A percentile compares a stretch with the other conserved stretches of the same genome.
phyloP scores from a whole-genome alignment of 1,140 invertebrate species.

The Euura lappo region DNA sequence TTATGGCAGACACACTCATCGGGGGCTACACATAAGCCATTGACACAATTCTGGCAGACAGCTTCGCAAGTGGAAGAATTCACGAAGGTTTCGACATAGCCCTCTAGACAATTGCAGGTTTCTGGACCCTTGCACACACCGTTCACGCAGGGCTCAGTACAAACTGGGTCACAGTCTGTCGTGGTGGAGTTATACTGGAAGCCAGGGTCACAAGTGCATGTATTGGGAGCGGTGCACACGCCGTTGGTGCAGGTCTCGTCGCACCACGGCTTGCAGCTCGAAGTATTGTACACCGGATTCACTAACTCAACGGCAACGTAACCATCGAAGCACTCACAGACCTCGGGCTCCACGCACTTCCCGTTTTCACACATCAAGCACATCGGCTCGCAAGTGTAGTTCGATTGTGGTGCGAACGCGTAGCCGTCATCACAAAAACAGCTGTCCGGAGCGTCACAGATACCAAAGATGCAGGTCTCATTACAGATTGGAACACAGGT shows the following conservation, averaged over 20 bases:
- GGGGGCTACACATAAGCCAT: background rate
- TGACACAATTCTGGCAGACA: background rate
- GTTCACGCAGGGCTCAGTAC: slow-evolving; percentile 28
- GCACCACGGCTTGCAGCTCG: background rate
- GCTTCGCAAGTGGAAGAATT: background rate
- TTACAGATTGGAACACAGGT: slow-evolving; percentile 28
- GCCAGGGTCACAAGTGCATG: slow-evolving; percentile 36
- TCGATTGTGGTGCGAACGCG: background rate
- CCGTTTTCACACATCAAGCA: background rate
- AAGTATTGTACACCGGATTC: too few species aligned
- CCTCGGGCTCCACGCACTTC: background rate
- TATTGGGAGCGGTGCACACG: slow-evolving; percentile 17
- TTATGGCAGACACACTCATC: background rate
- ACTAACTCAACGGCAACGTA: too few species aligned
- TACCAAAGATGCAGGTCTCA: slow-evolving; percentile 25
- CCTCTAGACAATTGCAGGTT: background rate
- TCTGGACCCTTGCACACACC: background rate
- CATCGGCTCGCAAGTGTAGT: too few species aligned
- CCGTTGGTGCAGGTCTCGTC: background rate
- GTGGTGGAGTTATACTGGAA: slow-evolving; percentile 31
- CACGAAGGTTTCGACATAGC: background rate
- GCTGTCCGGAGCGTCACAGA: background rate
- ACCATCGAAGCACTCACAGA: too few species aligned
- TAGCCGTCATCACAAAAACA: background rate
- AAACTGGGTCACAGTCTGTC: slow-evolving; percentile 32